These are phyloP conservation scores for Meiosimyza decipiens DNA, from an alignment of 2,888 invertebrate species.

Conservation along the genomic window DNA sequence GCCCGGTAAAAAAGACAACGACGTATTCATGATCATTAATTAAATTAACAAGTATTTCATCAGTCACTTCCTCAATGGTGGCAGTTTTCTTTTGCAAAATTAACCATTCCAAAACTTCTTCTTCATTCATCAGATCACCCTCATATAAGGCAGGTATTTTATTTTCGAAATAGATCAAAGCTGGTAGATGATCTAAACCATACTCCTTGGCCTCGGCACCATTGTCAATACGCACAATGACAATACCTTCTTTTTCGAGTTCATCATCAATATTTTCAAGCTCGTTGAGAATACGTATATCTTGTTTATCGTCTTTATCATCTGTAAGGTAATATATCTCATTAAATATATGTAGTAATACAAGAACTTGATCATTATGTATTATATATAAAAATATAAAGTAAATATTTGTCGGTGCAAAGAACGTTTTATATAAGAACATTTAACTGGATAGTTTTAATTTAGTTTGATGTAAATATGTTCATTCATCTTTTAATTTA, in stretches of 20 bases:
- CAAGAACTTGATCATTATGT: not conserved
- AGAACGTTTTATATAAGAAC: too few relatives aligned
- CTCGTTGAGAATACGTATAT: conserved; percentile 87
- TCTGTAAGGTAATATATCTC: conserved; percentile 69
- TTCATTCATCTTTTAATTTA: too few relatives aligned
- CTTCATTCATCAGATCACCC: conserved; percentile 91
- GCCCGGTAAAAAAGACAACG: conserved; percentile 92
- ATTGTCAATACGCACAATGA: conserved; percentile 90
- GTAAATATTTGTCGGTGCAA: too few relatives aligned
- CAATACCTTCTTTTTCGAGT: conserved; percentile 88
- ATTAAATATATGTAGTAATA: not conserved
- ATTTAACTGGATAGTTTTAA: not conserved
- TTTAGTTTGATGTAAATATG: too few relatives aligned
- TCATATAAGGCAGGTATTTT: conserved; percentile 92
- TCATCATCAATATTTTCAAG: conserved; percentile 94
- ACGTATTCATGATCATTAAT: conserved; percentile 93
- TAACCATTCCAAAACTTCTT: conserved; percentile 88
- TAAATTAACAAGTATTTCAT: conserved; percentile 85
- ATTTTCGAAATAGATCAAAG: conserved; percentile 88
- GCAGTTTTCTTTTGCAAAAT: conserved; percentile 88
- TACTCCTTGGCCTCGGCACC: conserved; percentile 90
- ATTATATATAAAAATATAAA: too few relatives aligned
- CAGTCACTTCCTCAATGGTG: conserved; percentile 94
- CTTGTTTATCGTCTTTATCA: conserved; percentile 90
- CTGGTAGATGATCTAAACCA: conserved; percentile 86